Percentiles rank a stretch among this genome's conserved stretches.
These are phyloP conservation scores for Cataglyphis rosenhaueri DNA, from an alignment of 2,888 invertebrate genomes.

Conservation along the genomic window DNA sequence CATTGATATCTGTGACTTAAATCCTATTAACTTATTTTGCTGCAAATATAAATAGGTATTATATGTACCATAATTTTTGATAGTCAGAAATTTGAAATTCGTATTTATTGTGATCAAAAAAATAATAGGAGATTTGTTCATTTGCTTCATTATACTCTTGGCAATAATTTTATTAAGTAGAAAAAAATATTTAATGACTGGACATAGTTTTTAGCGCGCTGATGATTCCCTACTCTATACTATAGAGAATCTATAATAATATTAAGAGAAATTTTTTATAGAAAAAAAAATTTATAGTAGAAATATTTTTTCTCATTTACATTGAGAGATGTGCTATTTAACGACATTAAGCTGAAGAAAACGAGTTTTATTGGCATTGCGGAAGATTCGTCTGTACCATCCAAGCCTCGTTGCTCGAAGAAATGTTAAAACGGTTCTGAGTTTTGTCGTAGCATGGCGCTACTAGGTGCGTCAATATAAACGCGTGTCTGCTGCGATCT, in stretches of 20 bases:
- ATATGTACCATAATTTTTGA: not conserved
- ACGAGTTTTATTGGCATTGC: not conserved
- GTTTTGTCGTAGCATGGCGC: slow-evolving; percentile 81
- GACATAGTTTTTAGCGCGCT: not conserved
- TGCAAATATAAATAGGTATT: not conserved
- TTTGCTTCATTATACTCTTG: not conserved
- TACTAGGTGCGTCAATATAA: slow-evolving; percentile 67
- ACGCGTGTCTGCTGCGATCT: slow-evolving; percentile 28
- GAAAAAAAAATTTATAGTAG: not conserved
- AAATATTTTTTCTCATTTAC: not conserved
- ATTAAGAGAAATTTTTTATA: not conserved
- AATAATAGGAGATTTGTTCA: not conserved
- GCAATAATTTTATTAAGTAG: not conserved
- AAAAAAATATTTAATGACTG: not conserved
- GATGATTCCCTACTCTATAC: not conserved
- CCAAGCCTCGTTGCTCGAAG: slow-evolving; percentile 74
- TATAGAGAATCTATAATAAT: not conserved
- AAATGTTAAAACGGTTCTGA: slow-evolving; percentile 79
- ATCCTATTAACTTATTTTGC: not conserved
- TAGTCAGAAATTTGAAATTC: not conserved
- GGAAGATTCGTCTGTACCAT: slow-evolving; percentile 77
- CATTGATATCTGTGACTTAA: not conserved
- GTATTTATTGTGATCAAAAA: not conserved
- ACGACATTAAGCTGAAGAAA: not conserved
- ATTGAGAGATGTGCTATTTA: not conserved